phyloP scores from a whole-genome alignment of 1,140 invertebrate species.

The Drosophila erecta region DNA sequence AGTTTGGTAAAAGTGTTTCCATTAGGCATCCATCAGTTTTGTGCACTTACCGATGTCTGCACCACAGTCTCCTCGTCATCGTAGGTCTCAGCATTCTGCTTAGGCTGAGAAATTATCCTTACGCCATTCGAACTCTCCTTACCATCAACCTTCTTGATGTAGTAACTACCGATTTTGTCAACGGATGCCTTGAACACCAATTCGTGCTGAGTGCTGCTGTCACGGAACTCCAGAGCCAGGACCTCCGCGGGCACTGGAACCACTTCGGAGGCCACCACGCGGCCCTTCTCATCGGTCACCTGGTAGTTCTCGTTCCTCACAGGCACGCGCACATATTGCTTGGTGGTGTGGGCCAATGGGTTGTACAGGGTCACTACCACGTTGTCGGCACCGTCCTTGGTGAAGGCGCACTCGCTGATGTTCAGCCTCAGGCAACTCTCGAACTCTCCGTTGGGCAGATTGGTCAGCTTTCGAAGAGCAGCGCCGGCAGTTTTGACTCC shows the following conservation, averaged over 20 bases:
- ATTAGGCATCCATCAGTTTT: too few relatives aligned
- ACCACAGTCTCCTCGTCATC: constrained; percentile 46
- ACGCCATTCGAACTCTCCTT: neutral
- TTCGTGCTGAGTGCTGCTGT: constrained; percentile 87
- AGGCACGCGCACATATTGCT: constrained; percentile 89
- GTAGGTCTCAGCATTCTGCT: constrained; percentile 1
- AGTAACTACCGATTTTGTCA: constrained; percentile 54
- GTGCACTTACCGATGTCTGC: constrained; percentile 53
- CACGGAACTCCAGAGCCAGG: constrained; percentile 87
- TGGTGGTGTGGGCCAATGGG: constrained; percentile 89
- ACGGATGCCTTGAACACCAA: constrained; percentile 88
- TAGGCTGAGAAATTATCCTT: neutral
- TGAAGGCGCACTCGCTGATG: constrained; percentile 86
- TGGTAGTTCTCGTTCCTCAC: constrained; percentile 87
- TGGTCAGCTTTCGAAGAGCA: constrained; percentile 69
- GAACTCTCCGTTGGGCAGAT: constrained; percentile 85
- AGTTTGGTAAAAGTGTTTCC: neutral
- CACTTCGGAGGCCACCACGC: constrained; percentile 85
- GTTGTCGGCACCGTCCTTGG: constrained; percentile 85
- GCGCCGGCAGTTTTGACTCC: constrained; percentile 47
- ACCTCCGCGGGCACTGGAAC: constrained; percentile 87
- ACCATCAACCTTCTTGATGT: constrained; percentile 41
- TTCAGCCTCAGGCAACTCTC: constrained; percentile 88
- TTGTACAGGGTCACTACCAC: constrained; percentile 92
- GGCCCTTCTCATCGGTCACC: constrained; percentile 87